phyloP scores from a whole-genome alignment of 2,113 vertebrate genomes.

The Apodemus sylvaticus region DNA sequence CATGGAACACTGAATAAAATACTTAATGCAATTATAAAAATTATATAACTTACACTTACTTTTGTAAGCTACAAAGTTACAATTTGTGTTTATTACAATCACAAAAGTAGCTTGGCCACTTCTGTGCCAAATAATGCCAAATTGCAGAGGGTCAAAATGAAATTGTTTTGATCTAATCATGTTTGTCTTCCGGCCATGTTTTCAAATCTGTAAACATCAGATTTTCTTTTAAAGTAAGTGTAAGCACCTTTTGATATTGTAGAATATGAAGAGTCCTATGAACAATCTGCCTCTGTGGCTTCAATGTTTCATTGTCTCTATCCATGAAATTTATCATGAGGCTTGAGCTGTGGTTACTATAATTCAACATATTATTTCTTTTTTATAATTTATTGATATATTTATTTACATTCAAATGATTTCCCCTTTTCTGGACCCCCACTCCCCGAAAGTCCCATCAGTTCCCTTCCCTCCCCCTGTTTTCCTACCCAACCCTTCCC shows the following conservation, averaged over 20 bases:
- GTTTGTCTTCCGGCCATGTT: slow-evolving; percentile 28
- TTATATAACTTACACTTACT: slow-evolving; percentile 34
- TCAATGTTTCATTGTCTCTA: background rate
- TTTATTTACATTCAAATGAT: too few species aligned
- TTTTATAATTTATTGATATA: too few species aligned
- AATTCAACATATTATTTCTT: background rate
- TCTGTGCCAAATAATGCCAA: slow-evolving; percentile 48
- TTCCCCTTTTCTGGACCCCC: too few species aligned
- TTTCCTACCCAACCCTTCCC: too few species aligned
- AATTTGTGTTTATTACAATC: slow-evolving; percentile 56
- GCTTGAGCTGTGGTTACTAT: background rate
- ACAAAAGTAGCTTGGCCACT: slow-evolving; percentile 45
- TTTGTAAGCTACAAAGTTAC: slow-evolving; percentile 31
- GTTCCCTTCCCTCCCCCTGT: too few species aligned
- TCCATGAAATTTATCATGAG: background rate
- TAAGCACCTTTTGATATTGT: background rate
- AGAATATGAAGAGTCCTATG: background rate
- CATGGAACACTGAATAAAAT: slow-evolving; percentile 10
- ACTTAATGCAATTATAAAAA: slow-evolving; percentile 51
- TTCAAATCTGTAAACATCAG: background rate
- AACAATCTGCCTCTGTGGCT: background rate
- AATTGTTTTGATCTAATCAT: slow-evolving; percentile 56
- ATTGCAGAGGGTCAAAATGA: slow-evolving; percentile 38
- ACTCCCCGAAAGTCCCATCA: too few species aligned
- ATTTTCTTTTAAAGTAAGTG: background rate